phyloP scores from a whole-genome alignment of 2,888 invertebrate genomes.

The Elysia crispata region DNA sequence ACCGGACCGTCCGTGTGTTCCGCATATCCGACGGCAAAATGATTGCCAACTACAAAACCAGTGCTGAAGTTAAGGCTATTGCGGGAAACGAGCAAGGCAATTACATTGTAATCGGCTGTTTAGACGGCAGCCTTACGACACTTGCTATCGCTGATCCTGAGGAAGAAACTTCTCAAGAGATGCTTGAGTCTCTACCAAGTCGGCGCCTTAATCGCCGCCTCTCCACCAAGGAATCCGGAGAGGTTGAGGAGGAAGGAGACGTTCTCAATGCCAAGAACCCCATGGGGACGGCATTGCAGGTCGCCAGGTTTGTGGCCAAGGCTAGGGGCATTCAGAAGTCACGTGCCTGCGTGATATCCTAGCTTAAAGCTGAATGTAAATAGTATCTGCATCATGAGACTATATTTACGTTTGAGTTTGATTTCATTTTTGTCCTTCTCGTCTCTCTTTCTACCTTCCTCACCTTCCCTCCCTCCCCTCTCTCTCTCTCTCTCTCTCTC shows the following conservation, averaged over 20 bases:
- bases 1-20: conserved; percentile 94
- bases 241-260: conserved; percentile 57
- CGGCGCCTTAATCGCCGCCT: conserved; percentile 58
- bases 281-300: conserved; percentile 72
- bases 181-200: conserved; percentile 68
- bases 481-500: no score
- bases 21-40: conserved; percentile 92
- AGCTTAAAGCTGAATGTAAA: conserved; percentile 14
- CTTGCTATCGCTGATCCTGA: conserved; percentile 85
- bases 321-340: conserved; percentile 69
- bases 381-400: no score
- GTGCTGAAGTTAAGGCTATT: conserved; percentile 74
- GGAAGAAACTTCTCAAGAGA: conserved; percentile 66
- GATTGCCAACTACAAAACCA: conserved; percentile 87
- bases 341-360: conserved; percentile 70
- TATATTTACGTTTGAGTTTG: no score
- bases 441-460: no score
- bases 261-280: conserved; percentile 62
- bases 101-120: conserved; percentile 87
- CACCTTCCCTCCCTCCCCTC: no score
- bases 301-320: conserved; percentile 73
- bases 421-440: no score
- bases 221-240: conserved; percentile 51
- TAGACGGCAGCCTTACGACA: conserved; percentile 95
- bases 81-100: conserved; percentile 71